Evolutionary conservation across 2,888 invertebrate species (phyloP), one percentile per base, ranked within the genome.

Genomic region (Metalampra italica): DNA sequence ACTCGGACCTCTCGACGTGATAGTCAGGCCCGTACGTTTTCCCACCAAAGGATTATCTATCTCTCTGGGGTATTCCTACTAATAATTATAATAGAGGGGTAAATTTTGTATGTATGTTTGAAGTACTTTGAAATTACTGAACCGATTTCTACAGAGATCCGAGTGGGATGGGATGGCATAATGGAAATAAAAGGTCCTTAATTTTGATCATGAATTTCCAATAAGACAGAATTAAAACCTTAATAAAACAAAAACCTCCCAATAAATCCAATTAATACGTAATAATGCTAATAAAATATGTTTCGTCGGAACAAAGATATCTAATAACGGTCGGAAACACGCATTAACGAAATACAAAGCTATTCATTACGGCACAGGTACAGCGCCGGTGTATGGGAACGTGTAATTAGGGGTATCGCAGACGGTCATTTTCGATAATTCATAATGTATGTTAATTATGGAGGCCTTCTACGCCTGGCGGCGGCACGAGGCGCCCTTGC

Each of bases 401-500:
- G 58, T 80, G 78, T 83, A 86, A 88, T 88, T 87, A 87, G 75
- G 78, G 70, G 65, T 75, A 79, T 80, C 74, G 73, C 71, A 75
- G 70, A 73, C 75, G 85, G 80, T 78, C 79, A 81, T 85, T 88
- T 85, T 76, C 76, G 83, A 85, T 88, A 87, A 86, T 86, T 84
- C 83, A 82, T 86, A 88, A 88, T 87, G 84, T 79, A 87, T 82
- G 86, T 79, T 88, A 88, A 88, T 88, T 85, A 87, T 81, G 84
- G 84, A 68, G 79, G 76, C 59, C 53, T 62, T 64, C 67, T 70
- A n/a, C 60, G 80, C 86, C 84, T 59, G 78, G 71, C 79, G 86
- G 74, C 75, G 67, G 53, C 54, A 51, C 51, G 43, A 62, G 58
- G 61, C 59, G 41, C 41, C 39, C 39, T 39, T 37, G 8, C 29